Evolutionary conservation across 1,140 invertebrate genomes (phyloP), one percentile per base, ranked within the genome.

Genomic region (Oscheius sp.): DNA sequence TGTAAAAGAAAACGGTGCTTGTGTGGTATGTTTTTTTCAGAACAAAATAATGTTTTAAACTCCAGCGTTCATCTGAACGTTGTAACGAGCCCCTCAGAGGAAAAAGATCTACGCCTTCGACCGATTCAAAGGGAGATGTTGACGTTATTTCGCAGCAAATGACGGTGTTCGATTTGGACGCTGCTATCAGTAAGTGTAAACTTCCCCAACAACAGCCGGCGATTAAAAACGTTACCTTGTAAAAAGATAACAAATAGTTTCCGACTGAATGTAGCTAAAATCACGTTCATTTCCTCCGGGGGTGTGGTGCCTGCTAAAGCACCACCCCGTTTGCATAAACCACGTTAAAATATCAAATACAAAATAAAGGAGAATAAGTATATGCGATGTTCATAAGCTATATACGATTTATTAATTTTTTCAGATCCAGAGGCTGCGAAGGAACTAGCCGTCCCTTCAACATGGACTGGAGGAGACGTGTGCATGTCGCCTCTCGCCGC

Each of bases 121-220:
- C 29, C 15, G 59, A 73, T 3, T 64, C 58, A 15, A 42, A 68
- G n/a, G 73, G 63, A 23, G 76, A 77, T 15, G 77, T 77, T 4
- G 76, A 77, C 46, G 76, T 77, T 3, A 71, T 77, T 59, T 74
- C 70, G 20, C 76, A 77, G 59, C 62, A 68, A 18, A 77, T 77
- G 76, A 77, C 76, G n/a, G 76, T 77, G 3, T 66, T 77, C n/a
- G 76, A 77, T 28, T 71, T 77, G 10, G 75, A 77, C 58, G 73
- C 77, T 23, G 74, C 74, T 7, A 71, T 78, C 32, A 73, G 76
- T 77, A 26, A 32, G 72, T 34, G n/a, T 18, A n/a, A 38, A n/a
- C n/a, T n/a, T n/a, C n/a, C n/a, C n/a, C n/a, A n/a, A n/a, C n/a
- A n/a, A n/a, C n/a, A n/a, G n/a, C n/a, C n/a, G n/a, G n/a, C n/a